phyloP scores from a whole-genome alignment of 2,797 vertebrate species.

The Sarcophilus harrisii region DNA sequence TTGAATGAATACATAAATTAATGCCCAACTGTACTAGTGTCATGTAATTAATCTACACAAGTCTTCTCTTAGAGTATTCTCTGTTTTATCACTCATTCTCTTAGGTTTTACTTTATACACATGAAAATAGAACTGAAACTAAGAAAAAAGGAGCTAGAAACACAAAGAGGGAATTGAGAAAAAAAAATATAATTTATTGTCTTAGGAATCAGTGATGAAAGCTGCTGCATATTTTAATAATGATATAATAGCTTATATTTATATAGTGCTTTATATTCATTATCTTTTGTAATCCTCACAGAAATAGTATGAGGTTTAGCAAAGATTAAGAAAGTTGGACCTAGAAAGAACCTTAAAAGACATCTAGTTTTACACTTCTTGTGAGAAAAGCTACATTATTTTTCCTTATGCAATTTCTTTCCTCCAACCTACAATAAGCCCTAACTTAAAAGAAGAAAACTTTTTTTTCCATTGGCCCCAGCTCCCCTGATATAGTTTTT shows the following conservation, averaged over 20 bases:
- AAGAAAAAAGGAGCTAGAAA: background rate
- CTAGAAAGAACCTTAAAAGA: background rate
- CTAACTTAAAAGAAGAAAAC: background rate
- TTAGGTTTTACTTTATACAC: constrained; percentile 5
- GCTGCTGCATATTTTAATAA: background rate
- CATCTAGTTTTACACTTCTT: background rate
- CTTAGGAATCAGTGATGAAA: background rate
- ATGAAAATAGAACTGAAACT: background rate
- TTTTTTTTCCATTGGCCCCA: background rate
- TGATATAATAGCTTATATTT: background rate
- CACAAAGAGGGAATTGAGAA: background rate
- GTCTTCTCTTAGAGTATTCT: constrained; percentile 4
- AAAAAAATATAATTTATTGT: background rate
- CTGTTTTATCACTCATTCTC: background rate
- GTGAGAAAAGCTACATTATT: background rate
- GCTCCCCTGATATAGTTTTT: background rate
- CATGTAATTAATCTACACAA: background rate
- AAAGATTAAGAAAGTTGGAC: background rate
- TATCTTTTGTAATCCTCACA: background rate
- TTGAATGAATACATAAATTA: background rate
- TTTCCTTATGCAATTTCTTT: background rate
- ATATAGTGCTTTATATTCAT: background rate
- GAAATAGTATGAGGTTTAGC: background rate
- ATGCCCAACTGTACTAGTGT: too few species aligned
- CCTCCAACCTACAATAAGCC: background rate